Percentiles rank a stretch among this genome's conserved stretches.
phyloP scores from a whole-genome alignment of 2,797 vertebrate genomes.

The Pelobates cultripes region DNA sequence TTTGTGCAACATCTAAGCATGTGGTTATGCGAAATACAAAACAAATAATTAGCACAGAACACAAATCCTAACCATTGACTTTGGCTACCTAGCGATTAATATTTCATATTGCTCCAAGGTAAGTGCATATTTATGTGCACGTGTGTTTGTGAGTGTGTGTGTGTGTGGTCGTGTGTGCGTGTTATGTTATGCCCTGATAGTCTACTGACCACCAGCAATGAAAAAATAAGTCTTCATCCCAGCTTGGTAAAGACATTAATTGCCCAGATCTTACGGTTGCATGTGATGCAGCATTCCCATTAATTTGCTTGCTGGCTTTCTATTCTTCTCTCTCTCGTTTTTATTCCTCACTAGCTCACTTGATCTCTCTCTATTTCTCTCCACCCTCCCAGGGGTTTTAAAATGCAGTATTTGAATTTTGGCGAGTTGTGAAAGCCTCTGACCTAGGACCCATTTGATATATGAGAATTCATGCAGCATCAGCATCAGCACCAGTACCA shows the following conservation, averaged over 20 bases:
- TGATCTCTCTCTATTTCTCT: constrained; percentile 56
- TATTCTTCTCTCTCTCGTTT: constrained; percentile 47
- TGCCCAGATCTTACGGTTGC: constrained; percentile 69
- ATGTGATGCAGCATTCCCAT: constrained; percentile 66
- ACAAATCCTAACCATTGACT: too few species aligned
- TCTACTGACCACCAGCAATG: constrained; percentile 44
- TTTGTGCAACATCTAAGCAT: too few species aligned
- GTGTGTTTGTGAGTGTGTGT: too few species aligned
- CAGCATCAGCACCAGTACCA: constrained; percentile 59
- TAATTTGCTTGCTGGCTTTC: constrained; percentile 17
- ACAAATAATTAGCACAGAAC: background rate
- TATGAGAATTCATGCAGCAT: constrained; percentile 77
- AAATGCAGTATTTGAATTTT: constrained; percentile 80
- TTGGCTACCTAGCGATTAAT: too few species aligned
- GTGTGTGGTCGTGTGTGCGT: too few species aligned
- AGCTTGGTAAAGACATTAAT: constrained; percentile 72
- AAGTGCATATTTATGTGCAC: background rate
- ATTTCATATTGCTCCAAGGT: too few species aligned
- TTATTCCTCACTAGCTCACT: constrained; percentile 49
- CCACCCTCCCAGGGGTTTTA: constrained; percentile 70
- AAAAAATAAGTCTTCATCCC: constrained; percentile 65
- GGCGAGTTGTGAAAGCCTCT: constrained; percentile 76
- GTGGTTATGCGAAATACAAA: background rate
- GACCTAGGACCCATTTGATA: constrained; percentile 81
- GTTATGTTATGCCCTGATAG: background rate